Evolutionary conservation across 2,888 invertebrate species (phyloP).

Genomic region (Portevinia maculata): DNA sequence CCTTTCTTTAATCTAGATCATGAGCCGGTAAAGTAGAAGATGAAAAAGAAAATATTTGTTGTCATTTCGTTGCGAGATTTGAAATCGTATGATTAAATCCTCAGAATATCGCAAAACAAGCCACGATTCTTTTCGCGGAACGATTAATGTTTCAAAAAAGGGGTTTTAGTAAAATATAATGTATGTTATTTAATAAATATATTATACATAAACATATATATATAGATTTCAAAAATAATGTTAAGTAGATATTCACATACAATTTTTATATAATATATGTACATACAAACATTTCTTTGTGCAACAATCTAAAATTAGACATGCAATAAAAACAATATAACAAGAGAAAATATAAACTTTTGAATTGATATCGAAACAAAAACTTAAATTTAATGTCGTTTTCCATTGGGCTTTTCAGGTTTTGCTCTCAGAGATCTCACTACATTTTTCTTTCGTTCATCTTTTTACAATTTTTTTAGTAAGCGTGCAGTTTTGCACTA

Average conservation of each 20-base stretch:
- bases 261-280: conserved; percentile 25
- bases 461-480: too few relatives aligned
- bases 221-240: conserved; percentile 25
- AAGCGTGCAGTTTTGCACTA: too few relatives aligned
- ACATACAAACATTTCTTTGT: not conserved
- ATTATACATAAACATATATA: conserved; percentile 28
- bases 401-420: too few relatives aligned
- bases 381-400: not conserved
- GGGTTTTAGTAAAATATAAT: conserved; percentile 23
- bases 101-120: too few relatives aligned
- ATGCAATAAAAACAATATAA: not conserved
- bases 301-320: not conserved
- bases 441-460: too few relatives aligned
- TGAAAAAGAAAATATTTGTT: too few relatives aligned
- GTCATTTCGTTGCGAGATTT: too few relatives aligned
- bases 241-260: conserved; percentile 34
- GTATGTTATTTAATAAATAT: conserved; percentile 35
- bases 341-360: not conserved
- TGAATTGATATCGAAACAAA: not conserved
- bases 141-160: conserved; percentile 14
- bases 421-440: too few relatives aligned
- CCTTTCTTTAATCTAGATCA: too few relatives aligned
- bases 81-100: too few relatives aligned
- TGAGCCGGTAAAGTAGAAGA: too few relatives aligned
- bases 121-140: too few relatives aligned